These are phyloP conservation scores for Hydra vulgaris DNA, from an alignment of 30 jellyfish, hydroid and myxozoan genomes.

Conservation along the genomic window DNA sequence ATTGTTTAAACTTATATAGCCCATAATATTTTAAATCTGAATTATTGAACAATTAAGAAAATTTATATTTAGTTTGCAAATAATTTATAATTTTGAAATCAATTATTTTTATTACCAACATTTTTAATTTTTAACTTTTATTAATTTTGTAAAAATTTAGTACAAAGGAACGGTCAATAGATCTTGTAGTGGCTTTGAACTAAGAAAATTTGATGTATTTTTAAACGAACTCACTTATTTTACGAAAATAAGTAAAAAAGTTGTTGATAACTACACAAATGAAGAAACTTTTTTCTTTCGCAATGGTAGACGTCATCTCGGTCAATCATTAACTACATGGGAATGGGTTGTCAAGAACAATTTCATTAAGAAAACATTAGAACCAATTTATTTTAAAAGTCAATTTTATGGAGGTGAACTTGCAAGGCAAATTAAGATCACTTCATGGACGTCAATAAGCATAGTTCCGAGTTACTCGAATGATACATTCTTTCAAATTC, in stretches of 20 bases:
- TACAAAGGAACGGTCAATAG: not conserved
- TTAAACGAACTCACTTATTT: not conserved
- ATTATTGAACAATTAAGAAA: too few relatives aligned
- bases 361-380: not conserved
- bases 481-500: not conserved
- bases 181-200: not conserved
- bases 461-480: not conserved
- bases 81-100: too few relatives aligned
- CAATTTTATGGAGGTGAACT: not conserved
- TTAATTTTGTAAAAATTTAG: not conserved
- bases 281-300: conserved; percentile 10
- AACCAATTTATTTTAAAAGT: not conserved
- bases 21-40: too few relatives aligned
- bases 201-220: not conserved
- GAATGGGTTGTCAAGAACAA: not conserved
- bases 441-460: not conserved
- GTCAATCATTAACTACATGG: not conserved
- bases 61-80: too few relatives aligned
- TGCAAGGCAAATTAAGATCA: not conserved
- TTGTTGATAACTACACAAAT: not conserved
- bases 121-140: too few relatives aligned
- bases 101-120: too few relatives aligned
- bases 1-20: too few relatives aligned
- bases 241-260: not conserved
- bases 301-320: conserved; percentile 11